Evolutionary conservation across 2,888 invertebrate species (phyloP).

Genomic region (Mythimna ferrago): DNA sequence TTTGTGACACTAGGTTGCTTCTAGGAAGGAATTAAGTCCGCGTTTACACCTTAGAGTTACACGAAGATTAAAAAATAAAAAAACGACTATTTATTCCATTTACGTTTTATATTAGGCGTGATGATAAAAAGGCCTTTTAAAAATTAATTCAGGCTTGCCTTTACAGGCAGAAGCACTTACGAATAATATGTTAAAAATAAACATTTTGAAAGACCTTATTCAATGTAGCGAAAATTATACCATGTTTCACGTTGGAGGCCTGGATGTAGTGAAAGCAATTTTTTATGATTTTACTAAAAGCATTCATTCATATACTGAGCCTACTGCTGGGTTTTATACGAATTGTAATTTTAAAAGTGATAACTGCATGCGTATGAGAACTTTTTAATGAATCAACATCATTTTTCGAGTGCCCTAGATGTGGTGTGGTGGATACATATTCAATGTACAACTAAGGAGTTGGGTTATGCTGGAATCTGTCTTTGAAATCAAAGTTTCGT

Average conservation of each 20-base stretch:
- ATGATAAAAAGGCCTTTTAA: constrained; percentile 7
- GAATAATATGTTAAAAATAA: constrained; percentile 22
- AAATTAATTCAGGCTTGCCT: constrained; percentile 5
- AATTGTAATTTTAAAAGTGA: background rate
- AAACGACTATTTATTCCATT: constrained; percentile 10
- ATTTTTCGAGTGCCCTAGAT: background rate
- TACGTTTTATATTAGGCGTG: background rate
- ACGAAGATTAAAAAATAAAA: too few relatives aligned
- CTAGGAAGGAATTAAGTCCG: too few relatives aligned
- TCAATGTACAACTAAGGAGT: too few relatives aligned
- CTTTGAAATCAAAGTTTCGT: too few relatives aligned
- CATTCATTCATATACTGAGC: constrained; percentile 17
- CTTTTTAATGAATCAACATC: background rate
- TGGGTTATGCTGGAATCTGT: too few relatives aligned
- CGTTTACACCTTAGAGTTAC: too few relatives aligned
- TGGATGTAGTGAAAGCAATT: constrained; percentile 13
- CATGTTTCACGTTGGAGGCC: constrained; percentile 31
- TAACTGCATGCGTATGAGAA: background rate
- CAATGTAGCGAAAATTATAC: constrained; percentile 20
- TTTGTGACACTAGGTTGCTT: too few relatives aligned
- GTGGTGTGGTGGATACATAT: too few relatives aligned
- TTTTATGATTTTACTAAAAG: constrained; percentile 43
- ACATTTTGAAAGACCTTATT: constrained; percentile 36
- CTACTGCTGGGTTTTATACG: background rate
- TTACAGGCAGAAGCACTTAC: constrained; percentile 15